Conservation (phyloP, 2,797 vertebrate species). For the Natrix natrix region DNA sequence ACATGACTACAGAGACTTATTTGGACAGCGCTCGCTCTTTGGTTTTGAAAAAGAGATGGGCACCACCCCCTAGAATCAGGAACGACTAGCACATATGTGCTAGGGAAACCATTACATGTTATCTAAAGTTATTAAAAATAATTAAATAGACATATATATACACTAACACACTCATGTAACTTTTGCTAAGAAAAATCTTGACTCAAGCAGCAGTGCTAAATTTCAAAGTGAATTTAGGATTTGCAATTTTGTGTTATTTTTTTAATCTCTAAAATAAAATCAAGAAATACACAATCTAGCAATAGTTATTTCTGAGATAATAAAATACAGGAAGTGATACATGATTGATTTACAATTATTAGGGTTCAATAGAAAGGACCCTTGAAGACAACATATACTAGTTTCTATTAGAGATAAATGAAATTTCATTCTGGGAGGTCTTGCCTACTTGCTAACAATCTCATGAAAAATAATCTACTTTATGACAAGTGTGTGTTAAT, state of each 20-base stretch:
- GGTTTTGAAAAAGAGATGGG: too few relatives aligned
- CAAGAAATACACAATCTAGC: slow-evolving; percentile 11
- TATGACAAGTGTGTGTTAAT: slow-evolving; percentile 45
- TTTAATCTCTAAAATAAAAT: background rate
- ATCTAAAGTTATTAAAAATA: background rate
- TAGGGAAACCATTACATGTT: too few relatives aligned
- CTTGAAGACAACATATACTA: background rate
- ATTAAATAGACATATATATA: background rate
- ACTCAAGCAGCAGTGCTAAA: background rate
- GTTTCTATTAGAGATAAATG: slow-evolving; percentile 21
- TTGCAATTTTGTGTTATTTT: slow-evolving; percentile 35
- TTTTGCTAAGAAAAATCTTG: background rate
- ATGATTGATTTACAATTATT: slow-evolving; percentile 20
- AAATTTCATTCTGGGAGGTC: slow-evolving; percentile 42
- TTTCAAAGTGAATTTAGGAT: background rate
- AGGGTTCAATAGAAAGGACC: slow-evolving; percentile 16
- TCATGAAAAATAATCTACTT: slow-evolving; percentile 23
- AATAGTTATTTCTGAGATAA: slow-evolving; percentile 22
- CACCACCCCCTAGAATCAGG: too few relatives aligned
- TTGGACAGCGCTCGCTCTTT: too few relatives aligned
- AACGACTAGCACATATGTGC: too few relatives aligned
- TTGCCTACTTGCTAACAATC: slow-evolving; percentile 20
- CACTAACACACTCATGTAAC: background rate
- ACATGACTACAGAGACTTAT: too few relatives aligned
- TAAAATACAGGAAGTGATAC: slow-evolving; percentile 40